Base-by-base conservation (phyloP, 1,140 invertebrate genomes). In the Contarinia nasturtii region DNA sequence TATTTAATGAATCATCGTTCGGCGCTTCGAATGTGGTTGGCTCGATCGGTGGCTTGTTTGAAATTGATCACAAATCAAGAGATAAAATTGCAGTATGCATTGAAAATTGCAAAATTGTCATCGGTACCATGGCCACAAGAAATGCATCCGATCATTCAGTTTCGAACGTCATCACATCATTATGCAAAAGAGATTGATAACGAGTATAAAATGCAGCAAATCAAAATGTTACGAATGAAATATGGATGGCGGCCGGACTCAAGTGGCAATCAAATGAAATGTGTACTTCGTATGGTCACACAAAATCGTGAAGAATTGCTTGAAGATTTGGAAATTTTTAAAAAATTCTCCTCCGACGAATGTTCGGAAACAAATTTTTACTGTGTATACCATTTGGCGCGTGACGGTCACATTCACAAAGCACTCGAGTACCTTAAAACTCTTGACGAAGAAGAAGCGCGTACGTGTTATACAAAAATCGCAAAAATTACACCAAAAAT, bases 141-240 rank as follows among this genome's bases (percentile, higher is more conserved):
- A 0, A 41, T 61, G 5, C 48, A 47, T 2, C 55, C 61, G 4
- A 48, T 64, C 1, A 52, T 61, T 7, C 55, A 53, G 44, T 47
- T 62, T 11, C 53, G 61, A 7, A 55, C 54, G 15, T 62, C 60
- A 0, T 61, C 56, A 2, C 60, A 64, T 51, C 58, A 61, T 3
- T 40, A 60, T 17, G 60, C 61, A 14, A 17, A 51, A 0, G 57
- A 58, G 34, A 64, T 64, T 15, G 59, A 58, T 37, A 56, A 52
- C 0, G 56, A 61, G 50, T 61, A 60, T 33, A 59, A 63, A 41
- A 55, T 60, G 4, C 61, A 64, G 46, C 54, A 57, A 15, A 60
- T 64, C 12, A 63, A 64, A 50, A 61, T 61, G 27, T 60, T 64
- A 56, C 63, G 60, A 44, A 53, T 55, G 0, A 63, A 64, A 45